Percentiles rank a stretch among this genome's conserved stretches.
These are phyloP conservation scores for human (Homo sapiens) DNA, from an alignment of 2,113 vertebrate genomes.

Conservation along the genomic window GRCh38 chr18:74907001-74907500, in stretches of 20 bases:
- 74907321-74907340: accelerated
- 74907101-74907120: background rate
- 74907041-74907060: background rate
- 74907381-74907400: background rate
- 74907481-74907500: background rate
- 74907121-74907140: background rate
- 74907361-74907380: no score
- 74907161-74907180: background rate
- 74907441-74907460: background rate
- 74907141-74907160: background rate
- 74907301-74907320: background rate
- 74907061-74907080: background rate
- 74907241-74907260: background rate
- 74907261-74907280: accelerated
- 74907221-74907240: background rate
- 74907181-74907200: background rate
- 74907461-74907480: accelerated
- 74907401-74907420: accelerated
- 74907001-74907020: background rate
- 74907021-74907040: background rate
- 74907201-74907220: background rate
- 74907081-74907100: background rate
- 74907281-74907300: no score
- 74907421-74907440: no score
- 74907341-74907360: accelerated